These are phyloP conservation scores for Albula goreensis DNA, from an alignment of 2,113 vertebrate genomes.

Conservation along the genomic window DNA sequence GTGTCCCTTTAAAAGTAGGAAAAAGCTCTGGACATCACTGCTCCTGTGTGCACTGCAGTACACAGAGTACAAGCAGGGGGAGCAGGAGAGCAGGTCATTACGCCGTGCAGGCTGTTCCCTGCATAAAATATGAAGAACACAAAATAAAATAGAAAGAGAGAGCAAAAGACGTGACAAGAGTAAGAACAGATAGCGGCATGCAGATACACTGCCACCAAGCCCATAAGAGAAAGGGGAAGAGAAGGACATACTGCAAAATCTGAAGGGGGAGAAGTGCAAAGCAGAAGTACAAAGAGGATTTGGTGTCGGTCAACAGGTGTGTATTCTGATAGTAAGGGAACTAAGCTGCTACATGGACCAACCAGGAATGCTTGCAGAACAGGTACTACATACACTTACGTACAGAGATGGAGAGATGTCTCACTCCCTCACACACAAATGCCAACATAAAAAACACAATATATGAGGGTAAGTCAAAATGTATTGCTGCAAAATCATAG, in stretches of 20 bases:
- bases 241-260: neutral
- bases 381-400: neutral
- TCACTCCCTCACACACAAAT: too few relatives aligned
- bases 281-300: neutral
- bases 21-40: neutral
- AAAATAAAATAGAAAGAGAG: neutral
- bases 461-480: too few relatives aligned
- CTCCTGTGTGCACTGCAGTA: neutral
- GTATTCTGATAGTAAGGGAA: neutral
- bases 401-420: neutral
- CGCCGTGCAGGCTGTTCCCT: neutral
- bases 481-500: too few relatives aligned
- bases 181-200: neutral
- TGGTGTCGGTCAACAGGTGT: neutral
- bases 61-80: neutral
- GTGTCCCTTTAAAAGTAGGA: neutral
- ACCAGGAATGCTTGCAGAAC: neutral
- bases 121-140: neutral
- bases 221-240: neutral
- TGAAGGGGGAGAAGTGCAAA: neutral
- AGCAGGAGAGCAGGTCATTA: neutral
- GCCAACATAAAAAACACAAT: too few relatives aligned
- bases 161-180: neutral
- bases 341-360: neutral
- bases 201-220: neutral